Evolutionary conservation across 2,888 invertebrate species (phyloP), one percentile per base, ranked within the genome.

Genomic region (Flabesymbios commensalis): DNA sequence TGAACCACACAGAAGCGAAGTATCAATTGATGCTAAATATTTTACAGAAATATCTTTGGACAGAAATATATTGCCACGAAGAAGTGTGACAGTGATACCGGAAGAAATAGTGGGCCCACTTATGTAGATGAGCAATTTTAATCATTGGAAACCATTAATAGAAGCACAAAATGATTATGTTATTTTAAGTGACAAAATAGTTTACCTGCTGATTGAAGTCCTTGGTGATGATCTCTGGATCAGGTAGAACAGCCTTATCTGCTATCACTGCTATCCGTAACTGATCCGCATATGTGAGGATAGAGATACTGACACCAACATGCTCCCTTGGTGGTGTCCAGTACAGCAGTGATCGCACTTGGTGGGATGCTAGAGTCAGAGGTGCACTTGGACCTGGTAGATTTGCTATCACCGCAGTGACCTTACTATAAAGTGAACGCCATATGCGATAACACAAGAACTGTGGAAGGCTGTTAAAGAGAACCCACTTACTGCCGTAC

Each of bases 281-380:
- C 68, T 84, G 83, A 68, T 86, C 85, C 14, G 83, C 84, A 72
- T 86, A 86, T 41, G 85, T 85, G 67, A 86, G 80, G 61, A 86
- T 84, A 7, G 86, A 85, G 36, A 86, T 80, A 1, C 85, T 82
- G 31, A 86, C 75, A 7, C 85, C 83, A 48, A 85, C 79, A 28
- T 81, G 76, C 22, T 83, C 80, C 32, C 84, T 78, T 3, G 85
- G 83, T 1, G 86, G 85, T 67, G 84, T 78, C 78, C 86, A 83
- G 72, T 76, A 80, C 47, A 80, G 70, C 55, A 83, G 74, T 45
- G 75, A 74, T 68, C 77, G 79, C 26, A 81, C 72, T 56, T 75
- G 72, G 19, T 73, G 67, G 14, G 78, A 83, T 42, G 83, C 85
- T 43, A 86, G 78, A 61, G 81, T 79, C 36, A 86, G 69, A 0